phyloP scores from a whole-genome alignment of 1,140 invertebrate species.

The Lethocerus indicus region DNA sequence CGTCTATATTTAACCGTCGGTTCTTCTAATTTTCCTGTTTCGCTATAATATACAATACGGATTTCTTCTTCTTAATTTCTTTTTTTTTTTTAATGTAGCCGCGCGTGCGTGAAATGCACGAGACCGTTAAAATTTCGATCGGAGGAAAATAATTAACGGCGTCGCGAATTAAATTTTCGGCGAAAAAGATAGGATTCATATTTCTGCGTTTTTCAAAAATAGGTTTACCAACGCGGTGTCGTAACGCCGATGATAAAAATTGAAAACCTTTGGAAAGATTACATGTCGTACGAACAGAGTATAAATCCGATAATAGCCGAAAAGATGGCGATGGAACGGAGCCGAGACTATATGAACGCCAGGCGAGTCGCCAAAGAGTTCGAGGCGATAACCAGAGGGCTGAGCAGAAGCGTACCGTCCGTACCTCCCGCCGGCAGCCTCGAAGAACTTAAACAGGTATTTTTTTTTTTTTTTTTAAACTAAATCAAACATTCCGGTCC shows the following conservation, averaged over 20 bases:
- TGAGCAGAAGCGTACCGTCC: slow-evolving; percentile 87
- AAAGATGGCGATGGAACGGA: slow-evolving; percentile 79
- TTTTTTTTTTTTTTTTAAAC: neutral
- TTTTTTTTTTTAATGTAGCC: too few relatives aligned
- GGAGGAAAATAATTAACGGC: too few relatives aligned
- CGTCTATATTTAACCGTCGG: too few relatives aligned
- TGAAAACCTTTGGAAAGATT: slow-evolving; percentile 90
- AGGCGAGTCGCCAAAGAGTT: slow-evolving; percentile 90
- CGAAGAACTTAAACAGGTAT: slow-evolving; percentile 86
- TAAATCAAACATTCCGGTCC: too few relatives aligned
- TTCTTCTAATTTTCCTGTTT: too few relatives aligned
- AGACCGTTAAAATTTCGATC: too few relatives aligned
- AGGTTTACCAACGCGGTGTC: slow-evolving; percentile 87
- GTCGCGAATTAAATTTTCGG: too few relatives aligned
- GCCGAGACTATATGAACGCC: slow-evolving; percentile 95
- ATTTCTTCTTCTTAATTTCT: too few relatives aligned
- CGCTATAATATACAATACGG: too few relatives aligned
- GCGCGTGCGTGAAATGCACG: too few relatives aligned
- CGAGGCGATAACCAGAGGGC: slow-evolving; percentile 82
- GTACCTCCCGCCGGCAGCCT: slow-evolving; percentile 79
- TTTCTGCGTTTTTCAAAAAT: too few relatives aligned
- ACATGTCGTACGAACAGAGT: slow-evolving; percentile 82
- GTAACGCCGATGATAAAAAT: slow-evolving; percentile 96
- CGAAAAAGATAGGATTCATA: too few relatives aligned
- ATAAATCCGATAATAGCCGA: slow-evolving; percentile 96